Evolutionary conservation across 2,888 invertebrate genomes (phyloP).

Genomic region (Psylliodes chrysocephalus): DNA sequence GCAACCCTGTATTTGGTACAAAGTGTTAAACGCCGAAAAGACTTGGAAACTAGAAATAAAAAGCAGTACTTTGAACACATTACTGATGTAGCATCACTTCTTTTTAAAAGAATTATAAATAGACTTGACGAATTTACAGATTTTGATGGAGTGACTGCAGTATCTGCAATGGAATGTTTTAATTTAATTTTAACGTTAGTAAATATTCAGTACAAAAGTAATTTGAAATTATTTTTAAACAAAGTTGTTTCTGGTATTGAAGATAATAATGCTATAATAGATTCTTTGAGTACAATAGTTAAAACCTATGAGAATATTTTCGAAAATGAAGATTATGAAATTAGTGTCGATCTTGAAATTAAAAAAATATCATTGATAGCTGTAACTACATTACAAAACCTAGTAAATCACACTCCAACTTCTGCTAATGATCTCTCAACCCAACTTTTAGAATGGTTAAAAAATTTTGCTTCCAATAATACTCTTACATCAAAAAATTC

Average conservation of each 20-base stretch:
- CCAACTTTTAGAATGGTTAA: conserved; percentile 59
- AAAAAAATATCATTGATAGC: conserved; percentile 56
- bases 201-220: conserved; percentile 56
- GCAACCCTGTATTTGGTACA: conserved; percentile 62
- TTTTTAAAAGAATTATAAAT: conserved; percentile 63
- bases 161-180: conserved; percentile 71
- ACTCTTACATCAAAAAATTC: conserved; percentile 54
- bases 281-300: conserved; percentile 47
- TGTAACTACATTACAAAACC: conserved; percentile 53
- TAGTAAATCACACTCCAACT: conserved; percentile 52
- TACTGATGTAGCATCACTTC: conserved; percentile 59
- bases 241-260: conserved; percentile 47
- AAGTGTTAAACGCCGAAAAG: conserved; percentile 59
- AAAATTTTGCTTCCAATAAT: conserved; percentile 57
- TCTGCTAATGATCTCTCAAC: conserved; percentile 16
- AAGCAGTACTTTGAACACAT: conserved; percentile 57
- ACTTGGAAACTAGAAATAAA: conserved; percentile 52
- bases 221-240: conserved; percentile 63
- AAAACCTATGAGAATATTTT: conserved; percentile 58
- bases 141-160: conserved; percentile 69
- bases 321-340: conserved; percentile 55
- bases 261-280: conserved; percentile 22
- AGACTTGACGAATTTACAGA: conserved; percentile 68
- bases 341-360: conserved; percentile 57
- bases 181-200: conserved; percentile 63